Percentiles rank a stretch among this genome's conserved stretches.
Evolutionary conservation across 1,140 invertebrate species (phyloP).

Genomic region (Macrocentrus cingulum): DNA sequence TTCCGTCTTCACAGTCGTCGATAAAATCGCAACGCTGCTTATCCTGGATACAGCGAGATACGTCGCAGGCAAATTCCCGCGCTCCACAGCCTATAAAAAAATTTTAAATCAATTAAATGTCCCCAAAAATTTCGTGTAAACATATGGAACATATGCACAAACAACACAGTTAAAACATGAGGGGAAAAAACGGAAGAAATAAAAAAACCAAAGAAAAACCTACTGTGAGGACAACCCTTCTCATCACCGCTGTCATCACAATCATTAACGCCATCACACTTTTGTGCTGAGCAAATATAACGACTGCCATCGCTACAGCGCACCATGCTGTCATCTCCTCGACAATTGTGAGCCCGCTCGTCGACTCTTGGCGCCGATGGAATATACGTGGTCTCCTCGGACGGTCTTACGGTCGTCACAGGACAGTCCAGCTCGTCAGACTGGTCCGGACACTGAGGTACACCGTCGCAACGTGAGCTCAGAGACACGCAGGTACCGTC

Average conservation of each 20-base stretch:
- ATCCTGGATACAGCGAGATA: constrained; percentile 51
- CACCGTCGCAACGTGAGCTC: constrained; percentile 54
- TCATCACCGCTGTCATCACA: constrained; percentile 46
- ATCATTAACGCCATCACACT: constrained; percentile 58
- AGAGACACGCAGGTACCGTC: constrained; percentile 61
- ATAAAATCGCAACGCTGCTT: constrained; percentile 61
- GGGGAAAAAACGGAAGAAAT: constrained; percentile 1
- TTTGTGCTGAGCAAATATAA: constrained; percentile 50
- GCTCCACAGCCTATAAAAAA: constrained; percentile 46
- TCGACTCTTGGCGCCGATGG: not conserved
- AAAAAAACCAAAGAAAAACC: constrained; percentile 15
- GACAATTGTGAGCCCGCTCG: constrained; percentile 43
- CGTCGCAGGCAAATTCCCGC: constrained; percentile 53
- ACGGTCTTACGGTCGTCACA: not conserved
- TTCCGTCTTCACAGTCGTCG: constrained; percentile 64
- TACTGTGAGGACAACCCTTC: constrained; percentile 15
- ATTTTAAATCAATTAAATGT: not conserved
- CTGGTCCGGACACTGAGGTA: constrained; percentile 58
- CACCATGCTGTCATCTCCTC: constrained; percentile 56
- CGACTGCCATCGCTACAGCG: constrained; percentile 51
- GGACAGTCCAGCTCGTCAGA: constrained; percentile 58
- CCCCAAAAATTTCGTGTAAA: too few species aligned
- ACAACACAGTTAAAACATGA: not conserved
- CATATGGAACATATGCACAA: not conserved
- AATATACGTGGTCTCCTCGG: not conserved